Base-by-base conservation (phyloP, 1,140 invertebrate genomes). In the Hypothenemus hampei region DNA sequence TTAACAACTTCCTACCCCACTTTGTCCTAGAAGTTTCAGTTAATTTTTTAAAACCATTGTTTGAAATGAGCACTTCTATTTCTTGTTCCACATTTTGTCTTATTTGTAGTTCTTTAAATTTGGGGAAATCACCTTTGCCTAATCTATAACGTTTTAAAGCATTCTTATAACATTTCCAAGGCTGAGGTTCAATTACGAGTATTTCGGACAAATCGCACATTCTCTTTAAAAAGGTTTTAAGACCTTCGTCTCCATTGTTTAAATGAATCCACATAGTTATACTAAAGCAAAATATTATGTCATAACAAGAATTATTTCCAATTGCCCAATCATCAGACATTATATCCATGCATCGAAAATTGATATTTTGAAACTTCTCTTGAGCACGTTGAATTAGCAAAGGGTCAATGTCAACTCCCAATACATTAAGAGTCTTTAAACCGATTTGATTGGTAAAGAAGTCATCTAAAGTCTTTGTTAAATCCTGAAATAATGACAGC, bases 181-280 rank as follows among this genome's bases (percentile, higher is more conserved):
- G 80, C 65, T 91, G 89, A 3, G 87, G 86, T 70, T 91, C 89
- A 49, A 91, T 75, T 1, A 91, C 74, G 6, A 91, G 65, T 26
- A 80, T 72, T 29, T 78, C 72, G 1, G 79, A 68, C 7, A 78
- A 52, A 15, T 66, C 51, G 39, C 77, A 78, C 3, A 86, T 68
- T 15, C 74, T 74, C 11, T 71, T 56, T 7, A 89, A 69, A 70
- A 86, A 85, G 4, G 69, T 47, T 41, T 72, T 63, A 11, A 90
- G 67, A 1, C 84, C 86, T 3, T 72, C 67, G 75, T 91, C 89
- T 10, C 87, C 86, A 71, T 85, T 73, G 69, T 91, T 91, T 19
- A 91, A 65, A 70, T 91, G 89, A 59, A 91, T 87, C 89, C 89
- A 91, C 87, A 91, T 89, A 11, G 87, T 88, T 10, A 89, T 78